A percentile compares a stretch with the other conserved stretches of the same genome.
Conservation (phyloP, 2,797 vertebrate species). For the Anas georgica region DNA sequence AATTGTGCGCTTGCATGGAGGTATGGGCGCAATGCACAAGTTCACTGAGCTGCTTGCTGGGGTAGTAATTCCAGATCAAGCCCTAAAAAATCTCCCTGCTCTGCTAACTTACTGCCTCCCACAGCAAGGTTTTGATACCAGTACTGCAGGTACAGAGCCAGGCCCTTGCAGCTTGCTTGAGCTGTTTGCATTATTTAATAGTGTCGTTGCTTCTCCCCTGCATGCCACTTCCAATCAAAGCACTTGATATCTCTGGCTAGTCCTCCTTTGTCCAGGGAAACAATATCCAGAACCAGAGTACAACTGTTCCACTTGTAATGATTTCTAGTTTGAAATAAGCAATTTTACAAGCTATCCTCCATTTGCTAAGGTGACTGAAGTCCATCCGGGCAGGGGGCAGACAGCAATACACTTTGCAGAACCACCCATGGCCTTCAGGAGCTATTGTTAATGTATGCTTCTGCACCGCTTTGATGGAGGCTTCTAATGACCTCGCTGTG, state of each 20-base stretch:
- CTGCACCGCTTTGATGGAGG: neutral
- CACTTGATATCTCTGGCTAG: fast-evolving
- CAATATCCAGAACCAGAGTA: fast-evolving
- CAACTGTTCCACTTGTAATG: fast-evolving
- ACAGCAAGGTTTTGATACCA: fast-evolving
- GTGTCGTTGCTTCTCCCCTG: neutral
- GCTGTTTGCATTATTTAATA: neutral
- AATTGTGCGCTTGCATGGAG: no score
- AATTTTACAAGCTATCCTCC: neutral
- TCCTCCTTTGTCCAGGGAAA: neutral
- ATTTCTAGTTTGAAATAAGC: neutral
- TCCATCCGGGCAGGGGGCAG: fast-evolving
- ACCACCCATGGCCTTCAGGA: fast-evolving
- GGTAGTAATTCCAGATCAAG: neutral
- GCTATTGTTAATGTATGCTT: fast-evolving
- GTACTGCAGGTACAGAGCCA: neutral
- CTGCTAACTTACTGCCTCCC: neutral
- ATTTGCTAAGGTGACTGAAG: fast-evolving
- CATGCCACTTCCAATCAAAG: neutral
- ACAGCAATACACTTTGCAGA: fast-evolving
- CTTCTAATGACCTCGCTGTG: fast-evolving
- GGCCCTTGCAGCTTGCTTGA: fast-evolving
- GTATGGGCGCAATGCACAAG: no score
- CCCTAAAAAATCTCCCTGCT: no score
- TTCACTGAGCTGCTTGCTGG: neutral